These are phyloP conservation scores for Campylorhamphus procurvoides DNA, from an alignment of 2,113 vertebrate genomes.

Conservation along the genomic window DNA sequence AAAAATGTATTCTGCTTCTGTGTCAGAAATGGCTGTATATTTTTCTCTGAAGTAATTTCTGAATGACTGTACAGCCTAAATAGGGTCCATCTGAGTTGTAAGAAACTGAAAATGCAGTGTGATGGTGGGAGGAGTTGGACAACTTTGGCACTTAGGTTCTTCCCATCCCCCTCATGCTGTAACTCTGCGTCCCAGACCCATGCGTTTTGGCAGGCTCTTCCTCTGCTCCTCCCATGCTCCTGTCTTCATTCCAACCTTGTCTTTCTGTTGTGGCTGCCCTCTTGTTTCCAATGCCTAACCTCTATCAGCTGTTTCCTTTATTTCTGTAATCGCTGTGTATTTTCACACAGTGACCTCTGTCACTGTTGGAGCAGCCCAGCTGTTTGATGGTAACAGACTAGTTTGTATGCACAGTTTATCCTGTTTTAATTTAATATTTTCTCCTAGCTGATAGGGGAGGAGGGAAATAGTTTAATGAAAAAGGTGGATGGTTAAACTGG, in stretches of 20 bases:
- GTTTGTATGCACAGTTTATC: not conserved
- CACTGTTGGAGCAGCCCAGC: conserved; percentile 34
- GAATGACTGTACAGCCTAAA: not conserved
- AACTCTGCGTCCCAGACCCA: not conserved
- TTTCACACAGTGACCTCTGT: conserved; percentile 52
- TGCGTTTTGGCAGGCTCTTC: not conserved
- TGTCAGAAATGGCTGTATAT: not conserved
- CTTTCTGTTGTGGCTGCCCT: conserved; percentile 38
- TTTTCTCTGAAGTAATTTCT: not conserved
- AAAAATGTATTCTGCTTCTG: not conserved
- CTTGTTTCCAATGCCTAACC: conserved; percentile 40
- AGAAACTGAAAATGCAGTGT: not conserved
- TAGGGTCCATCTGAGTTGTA: not conserved
- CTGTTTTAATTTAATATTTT: not conserved
- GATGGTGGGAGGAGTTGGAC: not conserved
- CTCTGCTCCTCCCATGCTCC: not conserved
- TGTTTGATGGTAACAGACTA: not conserved
- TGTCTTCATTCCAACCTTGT: conserved; percentile 38
- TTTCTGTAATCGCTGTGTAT: conserved; percentile 35
- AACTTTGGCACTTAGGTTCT: not conserved
- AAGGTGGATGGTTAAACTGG: not conserved
- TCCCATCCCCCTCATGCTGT: not conserved
- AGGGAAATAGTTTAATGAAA: not conserved
- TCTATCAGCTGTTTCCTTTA: conserved; percentile 64
- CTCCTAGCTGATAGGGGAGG: not conserved